A percentile compares a stretch with the other conserved stretches of the same genome.
Evolutionary conservation across 2,797 vertebrate species (phyloP).

Genomic region (Coendou prehensilis): DNA sequence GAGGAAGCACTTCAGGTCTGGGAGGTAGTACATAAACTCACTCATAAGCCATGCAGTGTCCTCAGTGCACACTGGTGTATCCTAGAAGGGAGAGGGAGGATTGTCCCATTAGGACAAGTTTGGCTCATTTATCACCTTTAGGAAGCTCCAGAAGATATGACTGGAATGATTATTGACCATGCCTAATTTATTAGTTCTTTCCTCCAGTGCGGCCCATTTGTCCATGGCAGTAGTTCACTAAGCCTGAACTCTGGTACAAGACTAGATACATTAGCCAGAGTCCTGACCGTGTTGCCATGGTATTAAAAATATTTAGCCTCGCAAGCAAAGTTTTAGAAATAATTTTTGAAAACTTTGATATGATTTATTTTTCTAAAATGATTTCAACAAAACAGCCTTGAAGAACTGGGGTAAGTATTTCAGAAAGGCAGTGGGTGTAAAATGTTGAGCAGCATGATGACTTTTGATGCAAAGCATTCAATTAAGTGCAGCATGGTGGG

Average conservation of each 20-base stretch:
- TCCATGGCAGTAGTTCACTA: slow-evolving; percentile 50
- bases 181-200: slow-evolving; percentile 69
- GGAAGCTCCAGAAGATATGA: slow-evolving; percentile 67
- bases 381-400: slow-evolving; percentile 82
- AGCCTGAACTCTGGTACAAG: slow-evolving; percentile 83
- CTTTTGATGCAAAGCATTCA: slow-evolving; percentile 78
- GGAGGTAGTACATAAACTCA: background rate
- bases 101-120: background rate
- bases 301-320: slow-evolving; percentile 90
- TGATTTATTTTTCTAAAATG: slow-evolving; percentile 85
- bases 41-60: background rate
- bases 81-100: background rate
- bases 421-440: slow-evolving; percentile 78
- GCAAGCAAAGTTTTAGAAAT: slow-evolving; percentile 82
- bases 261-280: slow-evolving; percentile 87
- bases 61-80: background rate
- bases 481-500: background rate
- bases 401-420: slow-evolving; percentile 74
- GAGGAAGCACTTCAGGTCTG: background rate
- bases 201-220: slow-evolving; percentile 63
- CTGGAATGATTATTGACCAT: slow-evolving; percentile 67
- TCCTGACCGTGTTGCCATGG: slow-evolving; percentile 87
- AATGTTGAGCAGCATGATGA: slow-evolving; percentile 71
- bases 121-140: slow-evolving; percentile 60
- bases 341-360: slow-evolving; percentile 81